Conservation (phyloP, 2,888 invertebrate species). For the Ischnus inquisitorius region DNA sequence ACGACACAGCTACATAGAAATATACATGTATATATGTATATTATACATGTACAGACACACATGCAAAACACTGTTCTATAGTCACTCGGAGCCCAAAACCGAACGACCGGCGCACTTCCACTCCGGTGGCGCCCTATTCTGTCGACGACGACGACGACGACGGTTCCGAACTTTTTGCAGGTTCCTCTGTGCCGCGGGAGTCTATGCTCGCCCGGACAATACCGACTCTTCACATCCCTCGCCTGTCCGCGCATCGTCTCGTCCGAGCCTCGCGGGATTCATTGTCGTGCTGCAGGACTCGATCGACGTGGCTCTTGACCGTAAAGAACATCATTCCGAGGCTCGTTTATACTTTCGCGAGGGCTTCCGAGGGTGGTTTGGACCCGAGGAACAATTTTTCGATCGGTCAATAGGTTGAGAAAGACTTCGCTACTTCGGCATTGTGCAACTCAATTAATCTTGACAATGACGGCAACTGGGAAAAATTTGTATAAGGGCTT, state of each 20-base stretch:
- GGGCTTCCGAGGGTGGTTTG: neutral
- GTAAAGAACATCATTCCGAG: slow-evolving; percentile 30
- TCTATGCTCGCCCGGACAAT: slow-evolving; percentile 38
- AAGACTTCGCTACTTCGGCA: neutral
- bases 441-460: neutral
- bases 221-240: slow-evolving; percentile 27
- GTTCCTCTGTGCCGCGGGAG: slow-evolving; percentile 67
- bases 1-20: slow-evolving; percentile 12
- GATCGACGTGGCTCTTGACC: slow-evolving; percentile 34
- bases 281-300: neutral
- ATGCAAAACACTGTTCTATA: slow-evolving; percentile 5
- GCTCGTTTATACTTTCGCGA: slow-evolving; percentile 2
- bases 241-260: neutral
- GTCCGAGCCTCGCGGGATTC: neutral
- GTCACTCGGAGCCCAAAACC: slow-evolving; percentile 41
- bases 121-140: slow-evolving; percentile 75
- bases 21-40: too few species aligned
- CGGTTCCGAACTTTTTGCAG: slow-evolving; percentile 81
- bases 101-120: slow-evolving; percentile 72
- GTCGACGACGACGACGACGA: slow-evolving; percentile 65
- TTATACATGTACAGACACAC: slow-evolving; percentile 13
- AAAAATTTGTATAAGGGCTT: too few species aligned
- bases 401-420: slow-evolving; percentile 4
- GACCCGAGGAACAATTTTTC: neutral
- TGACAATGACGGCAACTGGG: too few species aligned